Percentiles rank a stretch among this genome's conserved stretches.
These are phyloP conservation scores for Caenorhabditis elegans DNA, from an alignment of 1,140 invertebrate species.

Conservation along the genomic window WBcel235 BX284602.5:7628001-7628500, in stretches of 20 bases:
- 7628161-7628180: slow-evolving; percentile 96
- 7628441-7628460: slow-evolving; percentile 89
- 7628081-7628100: background rate
- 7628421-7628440: slow-evolving; percentile 92
- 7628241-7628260: slow-evolving; percentile 68
- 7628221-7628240: slow-evolving; percentile 99
- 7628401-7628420: slow-evolving; percentile 79
- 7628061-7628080: background rate
- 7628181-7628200: slow-evolving; percentile 97
- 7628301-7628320: background rate
- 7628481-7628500: slow-evolving; percentile 97
- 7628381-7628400: slow-evolving; percentile 95
- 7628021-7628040: slow-evolving; percentile 14
- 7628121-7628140: slow-evolving; percentile 81
- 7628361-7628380: slow-evolving; percentile 90
- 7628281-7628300: background rate
- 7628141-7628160: slow-evolving; percentile 94
- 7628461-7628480: slow-evolving; percentile 90
- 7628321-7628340: background rate
- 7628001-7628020: slow-evolving; percentile 29
- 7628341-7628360: slow-evolving; percentile 79
- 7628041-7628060: background rate
- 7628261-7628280: slow-evolving; percentile 13
- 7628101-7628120: slow-evolving; percentile 56
- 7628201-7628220: slow-evolving; percentile 97